Evolutionary conservation across 2,888 invertebrate species (phyloP).

Genomic region (Alloscopus bannaensis): DNA sequence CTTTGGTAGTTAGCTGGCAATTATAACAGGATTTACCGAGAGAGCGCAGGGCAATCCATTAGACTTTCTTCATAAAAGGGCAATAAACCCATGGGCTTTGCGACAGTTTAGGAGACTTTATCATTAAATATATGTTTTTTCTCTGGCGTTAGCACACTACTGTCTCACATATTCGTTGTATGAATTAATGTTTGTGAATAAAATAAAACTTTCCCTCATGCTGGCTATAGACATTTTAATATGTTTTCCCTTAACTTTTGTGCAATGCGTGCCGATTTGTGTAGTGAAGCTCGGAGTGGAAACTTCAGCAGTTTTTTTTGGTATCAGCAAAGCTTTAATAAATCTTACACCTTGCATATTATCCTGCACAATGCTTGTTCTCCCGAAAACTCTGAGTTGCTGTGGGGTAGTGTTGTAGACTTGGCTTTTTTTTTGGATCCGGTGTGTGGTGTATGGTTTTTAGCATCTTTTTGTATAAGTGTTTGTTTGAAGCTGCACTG

Average conservation of each 20-base stretch:
- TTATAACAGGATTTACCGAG: slow-evolving; percentile 64
- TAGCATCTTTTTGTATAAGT: slow-evolving; percentile 29
- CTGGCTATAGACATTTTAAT: neutral
- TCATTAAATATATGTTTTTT: slow-evolving; percentile 59
- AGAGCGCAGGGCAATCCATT: slow-evolving; percentile 57
- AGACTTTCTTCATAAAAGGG: slow-evolving; percentile 63
- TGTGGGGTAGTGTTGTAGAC: too few species aligned
- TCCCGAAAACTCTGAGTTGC: slow-evolving; percentile 28
- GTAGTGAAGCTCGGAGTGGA: slow-evolving; percentile 32
- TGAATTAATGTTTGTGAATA: slow-evolving; percentile 25
- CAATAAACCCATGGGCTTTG: slow-evolving; percentile 58
- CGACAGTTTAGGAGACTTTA: slow-evolving; percentile 53
- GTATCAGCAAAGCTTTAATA: too few species aligned
- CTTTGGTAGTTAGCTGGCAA: slow-evolving; percentile 67
- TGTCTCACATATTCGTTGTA: slow-evolving; percentile 34
- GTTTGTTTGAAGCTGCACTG: slow-evolving; percentile 23
- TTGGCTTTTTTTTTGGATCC: too few species aligned
- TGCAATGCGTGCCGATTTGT: neutral
- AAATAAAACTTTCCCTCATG: slow-evolving; percentile 19
- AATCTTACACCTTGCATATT: neutral
- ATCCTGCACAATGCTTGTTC: too few species aligned
- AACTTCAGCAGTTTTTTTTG: neutral
- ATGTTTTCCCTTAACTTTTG: neutral
- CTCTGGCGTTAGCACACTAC: too few species aligned
- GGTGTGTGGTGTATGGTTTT: too few species aligned